Percentiles rank a stretch among this genome's conserved stretches.
Conservation (phyloP, 1,140 invertebrate genomes). For the Acromyrmex charruanus region DNA sequence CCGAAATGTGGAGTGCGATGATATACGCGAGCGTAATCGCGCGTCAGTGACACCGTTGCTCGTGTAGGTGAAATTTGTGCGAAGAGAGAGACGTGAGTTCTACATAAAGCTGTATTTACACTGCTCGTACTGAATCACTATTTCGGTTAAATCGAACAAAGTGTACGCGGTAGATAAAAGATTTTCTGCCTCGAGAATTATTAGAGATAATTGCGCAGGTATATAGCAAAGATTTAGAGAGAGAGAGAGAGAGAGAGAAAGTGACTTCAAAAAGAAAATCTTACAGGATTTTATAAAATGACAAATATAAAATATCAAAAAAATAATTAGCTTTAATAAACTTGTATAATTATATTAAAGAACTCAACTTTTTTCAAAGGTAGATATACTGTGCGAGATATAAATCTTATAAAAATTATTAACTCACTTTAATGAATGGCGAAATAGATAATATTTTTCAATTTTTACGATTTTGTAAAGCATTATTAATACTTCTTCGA, state of each 20-base stretch:
- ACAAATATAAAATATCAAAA: not conserved
- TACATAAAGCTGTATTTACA: constrained; percentile 27
- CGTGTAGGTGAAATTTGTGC: constrained; percentile 43
- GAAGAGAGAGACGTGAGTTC: not conserved
- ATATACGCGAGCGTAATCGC: constrained; percentile 54
- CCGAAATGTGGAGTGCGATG: constrained; percentile 39
- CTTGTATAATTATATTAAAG: not conserved
- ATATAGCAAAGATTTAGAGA: not conserved
- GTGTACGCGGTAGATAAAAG: not conserved
- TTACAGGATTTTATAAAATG: not conserved
- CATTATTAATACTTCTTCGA: not conserved
- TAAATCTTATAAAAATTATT: not conserved
- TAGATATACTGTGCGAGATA: not conserved
- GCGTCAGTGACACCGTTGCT: constrained; percentile 39
- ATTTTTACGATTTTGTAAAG: not conserved
- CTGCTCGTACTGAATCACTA: not conserved
- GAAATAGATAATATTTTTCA: not conserved
- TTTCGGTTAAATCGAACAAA: constrained; percentile 16
- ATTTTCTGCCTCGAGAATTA: not conserved
- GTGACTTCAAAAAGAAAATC: not conserved
- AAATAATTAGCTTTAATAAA: not conserved
- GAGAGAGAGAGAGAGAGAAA: too few relatives aligned
- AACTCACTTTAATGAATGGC: not conserved
- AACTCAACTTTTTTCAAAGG: not conserved
- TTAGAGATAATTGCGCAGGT: not conserved